These are phyloP conservation scores for Caradrina clavipalpis DNA, from an alignment of 2,888 invertebrate genomes.

Conservation along the genomic window DNA sequence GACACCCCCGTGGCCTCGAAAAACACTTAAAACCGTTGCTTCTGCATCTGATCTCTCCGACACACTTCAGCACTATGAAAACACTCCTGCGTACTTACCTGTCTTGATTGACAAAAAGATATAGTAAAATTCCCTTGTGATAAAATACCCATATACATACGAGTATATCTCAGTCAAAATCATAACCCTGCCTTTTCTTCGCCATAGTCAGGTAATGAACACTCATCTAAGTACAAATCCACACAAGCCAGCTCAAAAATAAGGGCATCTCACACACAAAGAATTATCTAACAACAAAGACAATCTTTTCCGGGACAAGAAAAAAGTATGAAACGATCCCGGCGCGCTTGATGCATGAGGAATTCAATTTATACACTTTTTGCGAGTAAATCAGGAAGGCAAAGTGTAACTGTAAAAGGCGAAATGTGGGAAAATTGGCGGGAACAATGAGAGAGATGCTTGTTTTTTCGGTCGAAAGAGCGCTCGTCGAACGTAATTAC, in stretches of 20 bases:
- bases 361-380: constrained; percentile 88
- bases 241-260: constrained; percentile 37
- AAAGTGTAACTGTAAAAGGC: constrained; percentile 86
- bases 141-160: too few relatives aligned
- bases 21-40: too few relatives aligned
- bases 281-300: constrained; percentile 75
- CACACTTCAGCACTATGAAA: too few relatives aligned
- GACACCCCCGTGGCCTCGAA: too few relatives aligned
- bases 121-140: background rate
- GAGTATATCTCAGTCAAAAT: too few relatives aligned
- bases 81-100: too few relatives aligned
- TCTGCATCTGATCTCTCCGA: too few relatives aligned
- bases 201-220: too few relatives aligned
- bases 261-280: constrained; percentile 65
- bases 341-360: constrained; percentile 76
- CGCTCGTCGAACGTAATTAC: constrained; percentile 88
- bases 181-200: too few relatives aligned
- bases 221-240: background rate
- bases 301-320: constrained; percentile 74
- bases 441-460: constrained; percentile 87
- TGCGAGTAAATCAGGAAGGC: constrained; percentile 86
- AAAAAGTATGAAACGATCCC: constrained; percentile 73
- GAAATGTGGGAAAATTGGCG: constrained; percentile 88
- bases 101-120: background rate
- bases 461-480: constrained; percentile 89